Evolutionary conservation across 2,113 vertebrate genomes (phyloP), one percentile per base, ranked within the genome.

Genomic region (Ammospiza nelsoni): DNA sequence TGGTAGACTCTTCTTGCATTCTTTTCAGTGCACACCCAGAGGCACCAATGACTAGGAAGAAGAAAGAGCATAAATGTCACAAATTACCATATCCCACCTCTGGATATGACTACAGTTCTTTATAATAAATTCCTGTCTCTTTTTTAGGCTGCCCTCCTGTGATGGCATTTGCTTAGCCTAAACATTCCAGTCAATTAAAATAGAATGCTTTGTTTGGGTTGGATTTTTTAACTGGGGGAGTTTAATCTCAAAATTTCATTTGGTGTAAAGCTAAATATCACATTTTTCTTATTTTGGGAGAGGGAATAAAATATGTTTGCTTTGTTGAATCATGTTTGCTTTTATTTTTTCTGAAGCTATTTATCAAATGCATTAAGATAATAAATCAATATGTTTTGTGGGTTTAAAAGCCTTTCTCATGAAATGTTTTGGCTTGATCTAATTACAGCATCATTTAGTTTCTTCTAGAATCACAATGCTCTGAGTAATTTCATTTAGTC

Each of bases 301-400:
- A 48, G 5, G 23, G 23, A 76, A 90, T 86, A 41, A 94, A 87
- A 87, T 69, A 75, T 8, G 44, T 89, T 94, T 91, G 54, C 21
- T 93, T 69, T 69, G 63, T 83, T 88, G 75, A 90, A 90, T 79
- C 2, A 1, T 46, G 67, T 72, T 93, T 93, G 88, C 20, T 80
- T 83, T 58, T 66, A 49, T 92, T 58, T 61, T 72, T 94, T 91
- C 75, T 86, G 63, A 94, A 90, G 88, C 46, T 83, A 77, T 93
- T 94, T 95, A 92, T 96, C 88, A 94, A 83, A 63, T 55, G 51
- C 88, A 88, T 92, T 90, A 92, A 93, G 90, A 83, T 92, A 94
- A 95, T 92, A 93, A 90, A 96, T 94, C 88, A 95, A 73, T 92
- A 85, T 54, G 67, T 15, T 79, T 92, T 77, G 83, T 62, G 23